phyloP scores from a whole-genome alignment of 2,888 invertebrate genomes.

The Herminia tarsipennalis region DNA sequence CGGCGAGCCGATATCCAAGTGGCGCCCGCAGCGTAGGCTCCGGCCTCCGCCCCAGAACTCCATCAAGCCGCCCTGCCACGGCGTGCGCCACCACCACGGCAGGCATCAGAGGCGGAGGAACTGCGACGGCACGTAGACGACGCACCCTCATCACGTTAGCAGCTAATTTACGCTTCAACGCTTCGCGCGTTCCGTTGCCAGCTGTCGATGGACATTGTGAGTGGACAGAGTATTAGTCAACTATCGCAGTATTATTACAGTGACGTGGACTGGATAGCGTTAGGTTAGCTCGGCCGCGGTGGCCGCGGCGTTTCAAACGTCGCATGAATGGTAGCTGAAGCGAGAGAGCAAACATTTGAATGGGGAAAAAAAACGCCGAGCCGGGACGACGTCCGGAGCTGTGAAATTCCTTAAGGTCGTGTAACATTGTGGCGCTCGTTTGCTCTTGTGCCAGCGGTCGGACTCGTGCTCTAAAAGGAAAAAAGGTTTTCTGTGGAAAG shows the following conservation, averaged over 20 bases:
- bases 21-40: constrained; percentile 77
- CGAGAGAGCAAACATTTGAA: constrained; percentile 82
- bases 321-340: constrained; percentile 82
- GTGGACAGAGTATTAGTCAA: constrained; percentile 86
- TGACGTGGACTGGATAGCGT: constrained; percentile 83
- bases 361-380: constrained; percentile 72
- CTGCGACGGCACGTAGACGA: constrained; percentile 79
- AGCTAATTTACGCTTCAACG: constrained; percentile 82
- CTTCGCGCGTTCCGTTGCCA: constrained; percentile 83
- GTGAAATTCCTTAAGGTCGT: constrained; percentile 84
- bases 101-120: constrained; percentile 77
- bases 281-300: constrained; percentile 76
- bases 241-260: constrained; percentile 86
- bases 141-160: constrained; percentile 58
- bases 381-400: constrained; percentile 72
- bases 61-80: constrained; percentile 73
- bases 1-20: constrained; percentile 73
- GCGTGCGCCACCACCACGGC: constrained; percentile 78
- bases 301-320: constrained; percentile 77
- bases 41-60: constrained; percentile 71
- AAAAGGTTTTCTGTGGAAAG: constrained; percentile 79
- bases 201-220: constrained; percentile 82
- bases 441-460: constrained; percentile 77
- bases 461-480: constrained; percentile 83
- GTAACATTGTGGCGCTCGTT: constrained; percentile 82